Evolutionary conservation across 2,888 invertebrate species (phyloP).

Genomic region (Caenorhabditis parvicauda): DNA sequence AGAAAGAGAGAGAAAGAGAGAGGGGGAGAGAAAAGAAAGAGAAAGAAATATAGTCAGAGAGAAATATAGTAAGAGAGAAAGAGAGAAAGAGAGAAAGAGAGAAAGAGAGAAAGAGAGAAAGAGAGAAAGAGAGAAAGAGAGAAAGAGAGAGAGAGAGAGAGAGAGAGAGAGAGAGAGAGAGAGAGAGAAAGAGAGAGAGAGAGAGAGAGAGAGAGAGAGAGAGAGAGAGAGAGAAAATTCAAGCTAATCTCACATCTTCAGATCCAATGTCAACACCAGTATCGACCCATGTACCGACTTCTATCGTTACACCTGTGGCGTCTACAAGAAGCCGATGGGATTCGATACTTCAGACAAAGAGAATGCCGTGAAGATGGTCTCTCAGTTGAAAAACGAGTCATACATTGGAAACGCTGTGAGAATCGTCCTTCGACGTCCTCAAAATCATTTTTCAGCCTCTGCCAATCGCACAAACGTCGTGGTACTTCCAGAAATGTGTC

Average conservation of each 20-base stretch:
- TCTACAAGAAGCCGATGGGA: constrained; percentile 19
- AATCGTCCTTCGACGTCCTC: neutral
- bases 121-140: too few relatives aligned
- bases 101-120: too few relatives aligned
- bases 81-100: too few relatives aligned
- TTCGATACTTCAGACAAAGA: constrained; percentile 35
- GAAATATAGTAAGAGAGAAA: too few relatives aligned
- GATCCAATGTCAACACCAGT: constrained; percentile 28
- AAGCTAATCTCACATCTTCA: constrained; percentile 6
- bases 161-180: too few relatives aligned
- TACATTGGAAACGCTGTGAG: constrained; percentile 26
- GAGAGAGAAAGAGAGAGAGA: too few relatives aligned
- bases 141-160: neutral
- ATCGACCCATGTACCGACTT: constrained; percentile 49
- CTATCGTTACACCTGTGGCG: constrained; percentile 44
- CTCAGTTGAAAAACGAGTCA: constrained; percentile 11
- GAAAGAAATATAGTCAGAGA: neutral
- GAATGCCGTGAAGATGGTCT: constrained; percentile 27
- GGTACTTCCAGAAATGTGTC: constrained; percentile 29
- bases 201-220: too few relatives aligned
- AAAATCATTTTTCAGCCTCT: constrained; percentile 21
- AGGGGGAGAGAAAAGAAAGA: too few relatives aligned
- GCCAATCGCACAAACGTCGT: constrained; percentile 30
- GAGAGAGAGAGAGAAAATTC: neutral
- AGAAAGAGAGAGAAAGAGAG: too few relatives aligned